A percentile compares a stretch with the other conserved stretches of the same genome.
phyloP scores from a whole-genome alignment of 2,888 invertebrate species.

The Andrena haemorrhoa region DNA sequence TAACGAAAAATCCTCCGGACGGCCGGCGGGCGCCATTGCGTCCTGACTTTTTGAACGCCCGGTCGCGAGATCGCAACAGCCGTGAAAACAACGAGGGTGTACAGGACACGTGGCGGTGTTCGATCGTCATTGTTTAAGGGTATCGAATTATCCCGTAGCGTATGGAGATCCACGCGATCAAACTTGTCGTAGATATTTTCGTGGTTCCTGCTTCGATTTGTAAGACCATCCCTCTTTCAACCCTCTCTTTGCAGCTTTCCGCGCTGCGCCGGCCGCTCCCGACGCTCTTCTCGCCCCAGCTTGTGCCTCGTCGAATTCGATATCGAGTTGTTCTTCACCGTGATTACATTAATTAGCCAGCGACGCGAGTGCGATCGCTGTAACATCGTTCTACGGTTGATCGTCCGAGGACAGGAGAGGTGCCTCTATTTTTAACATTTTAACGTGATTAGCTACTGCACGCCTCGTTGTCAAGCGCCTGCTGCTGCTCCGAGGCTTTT shows the following conservation, averaged over 20 bases:
- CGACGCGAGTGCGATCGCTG: constrained; percentile 64
- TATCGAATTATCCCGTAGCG: constrained; percentile 61
- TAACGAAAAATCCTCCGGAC: constrained; percentile 34
- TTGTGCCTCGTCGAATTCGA: constrained; percentile 69
- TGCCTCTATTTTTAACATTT: constrained; percentile 56
- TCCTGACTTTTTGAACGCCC: neutral
- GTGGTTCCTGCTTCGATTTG: constrained; percentile 48
- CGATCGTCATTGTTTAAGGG: constrained; percentile 69
- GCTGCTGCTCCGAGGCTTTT: neutral
- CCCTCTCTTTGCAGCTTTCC: constrained; percentile 1
- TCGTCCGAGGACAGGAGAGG: constrained; percentile 53
- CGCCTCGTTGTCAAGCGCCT: neutral
- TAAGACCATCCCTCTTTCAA: constrained; percentile 3
- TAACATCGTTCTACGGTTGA: constrained; percentile 62
- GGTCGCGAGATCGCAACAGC: neutral
- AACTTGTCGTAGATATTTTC: constrained; percentile 64
- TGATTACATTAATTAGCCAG: constrained; percentile 70
- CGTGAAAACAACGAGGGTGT: neutral
- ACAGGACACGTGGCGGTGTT: constrained; percentile 36
- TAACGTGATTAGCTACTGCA: constrained; percentile 58
- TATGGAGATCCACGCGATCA: constrained; percentile 55
- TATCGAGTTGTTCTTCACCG: constrained; percentile 72
- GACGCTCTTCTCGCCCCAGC: constrained; percentile 38
- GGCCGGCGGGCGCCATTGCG: neutral
- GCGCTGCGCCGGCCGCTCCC: neutral